A percentile compares a stretch with the other conserved stretches of the same genome.
Evolutionary conservation across 2,797 vertebrate genomes (phyloP).

Genomic region (Chaetophractus vellerosus): DNA sequence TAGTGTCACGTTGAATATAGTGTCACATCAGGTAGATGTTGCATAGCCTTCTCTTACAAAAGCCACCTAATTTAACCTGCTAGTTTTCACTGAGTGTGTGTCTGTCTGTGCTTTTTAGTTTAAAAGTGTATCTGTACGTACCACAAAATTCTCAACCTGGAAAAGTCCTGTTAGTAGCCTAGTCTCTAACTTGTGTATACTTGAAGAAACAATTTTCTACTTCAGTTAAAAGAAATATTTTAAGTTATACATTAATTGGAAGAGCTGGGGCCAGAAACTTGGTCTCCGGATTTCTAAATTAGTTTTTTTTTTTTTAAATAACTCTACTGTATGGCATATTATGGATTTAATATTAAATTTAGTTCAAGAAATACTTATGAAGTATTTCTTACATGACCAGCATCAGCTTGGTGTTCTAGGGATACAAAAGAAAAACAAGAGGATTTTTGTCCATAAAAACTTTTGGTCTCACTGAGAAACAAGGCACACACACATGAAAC

Average conservation of each 20-base stretch:
- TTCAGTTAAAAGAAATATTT: constrained; percentile 42
- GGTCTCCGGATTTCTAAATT: constrained; percentile 18
- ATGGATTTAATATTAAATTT: neutral
- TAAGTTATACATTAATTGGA: neutral
- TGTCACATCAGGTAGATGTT: neutral
- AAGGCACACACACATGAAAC: neutral
- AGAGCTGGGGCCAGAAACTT: neutral
- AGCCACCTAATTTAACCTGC: neutral
- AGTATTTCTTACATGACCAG: neutral
- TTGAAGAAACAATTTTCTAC: constrained; percentile 1
- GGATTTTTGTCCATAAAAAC: neutral
- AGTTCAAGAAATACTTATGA: neutral
- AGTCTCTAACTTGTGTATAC: neutral
- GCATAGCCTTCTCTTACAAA: neutral
- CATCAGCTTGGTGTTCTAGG: neutral
- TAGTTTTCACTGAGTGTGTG: neutral
- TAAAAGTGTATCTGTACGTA: neutral
- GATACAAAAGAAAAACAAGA: neutral
- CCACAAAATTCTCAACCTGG: constrained; percentile 5
- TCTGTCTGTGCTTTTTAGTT: neutral
- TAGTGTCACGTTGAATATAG: neutral
- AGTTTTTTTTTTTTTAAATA: neutral
- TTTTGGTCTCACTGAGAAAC: neutral
- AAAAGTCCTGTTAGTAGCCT: neutral
- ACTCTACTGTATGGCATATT: neutral